A percentile compares a stretch with the other conserved stretches of the same genome.
Evolutionary conservation across 2,797 vertebrate species (phyloP).

Genomic region (Gadopsis bispinosus): DNA sequence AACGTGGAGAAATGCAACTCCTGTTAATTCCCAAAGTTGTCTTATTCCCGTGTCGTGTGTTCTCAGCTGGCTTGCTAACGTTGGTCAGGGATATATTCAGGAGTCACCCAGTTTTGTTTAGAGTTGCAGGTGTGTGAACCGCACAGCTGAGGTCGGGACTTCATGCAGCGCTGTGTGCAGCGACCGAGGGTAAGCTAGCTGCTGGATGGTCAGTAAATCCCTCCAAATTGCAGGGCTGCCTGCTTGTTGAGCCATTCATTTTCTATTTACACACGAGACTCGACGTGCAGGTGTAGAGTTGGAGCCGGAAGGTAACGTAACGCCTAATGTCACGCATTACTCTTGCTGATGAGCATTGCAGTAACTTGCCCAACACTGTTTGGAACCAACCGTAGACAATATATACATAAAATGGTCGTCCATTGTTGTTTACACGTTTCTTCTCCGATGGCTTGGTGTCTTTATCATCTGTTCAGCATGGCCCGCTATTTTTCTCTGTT

Average conservation of each 20-base stretch:
- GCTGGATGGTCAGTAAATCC: not conserved
- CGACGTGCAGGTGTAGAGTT: no score
- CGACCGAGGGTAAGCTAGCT: not conserved
- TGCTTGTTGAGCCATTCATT: not conserved
- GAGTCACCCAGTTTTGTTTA: not conserved
- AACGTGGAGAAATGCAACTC: not conserved
- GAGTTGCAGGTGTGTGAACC: not conserved
- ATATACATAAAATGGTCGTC: not conserved
- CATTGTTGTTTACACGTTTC: not conserved
- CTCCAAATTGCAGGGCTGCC: not conserved
- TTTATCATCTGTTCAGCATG: not conserved
- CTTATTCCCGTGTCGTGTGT: not conserved
- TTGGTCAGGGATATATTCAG: no score
- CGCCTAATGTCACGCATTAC: no score
- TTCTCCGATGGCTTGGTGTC: not conserved
- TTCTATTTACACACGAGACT: no score
- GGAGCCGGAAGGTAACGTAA: no score
- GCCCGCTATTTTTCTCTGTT: not conserved
- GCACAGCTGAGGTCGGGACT: not conserved
- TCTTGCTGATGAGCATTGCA: no score
- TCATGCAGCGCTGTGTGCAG: not conserved
- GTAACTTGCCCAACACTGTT: no score
- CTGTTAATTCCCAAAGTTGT: no score
- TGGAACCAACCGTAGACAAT: no score
- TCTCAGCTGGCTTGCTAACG: not conserved